Evolutionary conservation across 2,888 invertebrate species (phyloP).

Genomic region (Morinoia aosen): DNA sequence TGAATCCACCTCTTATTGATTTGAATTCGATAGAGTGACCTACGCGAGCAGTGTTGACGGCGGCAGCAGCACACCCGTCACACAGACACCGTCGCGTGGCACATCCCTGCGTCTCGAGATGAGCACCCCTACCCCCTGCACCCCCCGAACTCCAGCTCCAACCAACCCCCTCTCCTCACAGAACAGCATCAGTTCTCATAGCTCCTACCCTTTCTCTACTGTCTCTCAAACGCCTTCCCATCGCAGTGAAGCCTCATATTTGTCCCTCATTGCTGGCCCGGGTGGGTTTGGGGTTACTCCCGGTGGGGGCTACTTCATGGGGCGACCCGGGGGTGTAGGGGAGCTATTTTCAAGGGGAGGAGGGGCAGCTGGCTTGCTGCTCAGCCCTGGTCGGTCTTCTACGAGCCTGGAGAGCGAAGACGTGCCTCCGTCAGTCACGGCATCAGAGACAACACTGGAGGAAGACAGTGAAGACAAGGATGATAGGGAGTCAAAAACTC

Average conservation of each 20-base stretch:
- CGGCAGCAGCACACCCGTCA: neutral
- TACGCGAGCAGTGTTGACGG: slow-evolving; percentile 49
- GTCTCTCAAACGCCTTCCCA: slow-evolving; percentile 13
- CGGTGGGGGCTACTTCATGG: slow-evolving; percentile 39
- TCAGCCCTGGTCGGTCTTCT: slow-evolving; percentile 77
- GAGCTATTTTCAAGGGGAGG: slow-evolving; percentile 38
- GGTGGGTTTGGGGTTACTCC: slow-evolving; percentile 80
- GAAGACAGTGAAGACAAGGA: slow-evolving; percentile 63
- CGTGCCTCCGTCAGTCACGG: slow-evolving; percentile 75
- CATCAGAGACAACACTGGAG: slow-evolving; percentile 58
- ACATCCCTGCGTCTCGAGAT: neutral
- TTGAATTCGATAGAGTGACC: neutral
- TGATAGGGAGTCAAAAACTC: slow-evolving; percentile 61
- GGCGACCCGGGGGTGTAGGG: slow-evolving; percentile 26
- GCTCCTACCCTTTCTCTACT: slow-evolving; percentile 40
- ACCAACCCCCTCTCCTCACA: slow-evolving; percentile 23
- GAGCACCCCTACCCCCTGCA: neutral
- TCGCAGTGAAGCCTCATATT: slow-evolving; percentile 80
- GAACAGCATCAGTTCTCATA: neutral
- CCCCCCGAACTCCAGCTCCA: neutral
- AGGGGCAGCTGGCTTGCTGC: slow-evolving; percentile 68
- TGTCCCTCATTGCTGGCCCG: slow-evolving; percentile 82
- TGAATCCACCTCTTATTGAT: neutral
- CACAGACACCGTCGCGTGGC: slow-evolving; percentile 9
- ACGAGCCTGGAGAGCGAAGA: slow-evolving; percentile 79